Evolutionary conservation across 2,888 invertebrate genomes (phyloP).

Genomic region (Conops quadrifasciatus): DNA sequence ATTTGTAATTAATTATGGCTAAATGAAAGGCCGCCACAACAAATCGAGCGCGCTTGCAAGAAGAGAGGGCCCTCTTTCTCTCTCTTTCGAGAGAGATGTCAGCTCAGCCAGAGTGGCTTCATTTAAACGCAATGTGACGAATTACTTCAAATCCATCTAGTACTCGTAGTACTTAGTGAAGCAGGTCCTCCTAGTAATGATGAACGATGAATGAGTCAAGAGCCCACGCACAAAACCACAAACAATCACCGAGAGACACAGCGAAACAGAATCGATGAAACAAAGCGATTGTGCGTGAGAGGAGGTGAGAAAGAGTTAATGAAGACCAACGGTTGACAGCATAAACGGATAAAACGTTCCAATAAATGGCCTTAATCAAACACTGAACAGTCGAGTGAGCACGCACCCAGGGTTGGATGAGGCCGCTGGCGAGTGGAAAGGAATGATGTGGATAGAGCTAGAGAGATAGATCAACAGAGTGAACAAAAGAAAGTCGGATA

Average conservation of each 20-base stretch:
- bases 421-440: too few species aligned
- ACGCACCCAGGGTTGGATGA: too few species aligned
- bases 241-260: neutral
- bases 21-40: neutral
- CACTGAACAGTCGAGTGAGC: slow-evolving; percentile 59
- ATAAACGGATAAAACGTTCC: slow-evolving; percentile 24
- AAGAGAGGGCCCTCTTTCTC: too few species aligned
- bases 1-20: slow-evolving; percentile 16
- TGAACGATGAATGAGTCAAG: neutral
- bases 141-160: slow-evolving; percentile 1
- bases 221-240: neutral
- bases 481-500: slow-evolving; percentile 5
- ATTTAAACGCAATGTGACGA: slow-evolving; percentile 13
- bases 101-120: neutral
- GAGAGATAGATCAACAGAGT: slow-evolving; percentile 11
- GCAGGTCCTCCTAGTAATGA: neutral
- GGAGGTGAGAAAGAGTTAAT: slow-evolving; percentile 10
- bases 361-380: slow-evolving; percentile 60
- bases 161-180: neutral
- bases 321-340: slow-evolving; percentile 15
- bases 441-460: neutral
- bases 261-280: neutral
- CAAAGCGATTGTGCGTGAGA: neutral
- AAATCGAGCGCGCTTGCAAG: neutral
- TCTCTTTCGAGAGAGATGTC: neutral